A percentile compares a stretch with the other conserved stretches of the same genome.
Conservation (phyloP, 2,888 invertebrate genomes). For the Timandra comae region DNA sequence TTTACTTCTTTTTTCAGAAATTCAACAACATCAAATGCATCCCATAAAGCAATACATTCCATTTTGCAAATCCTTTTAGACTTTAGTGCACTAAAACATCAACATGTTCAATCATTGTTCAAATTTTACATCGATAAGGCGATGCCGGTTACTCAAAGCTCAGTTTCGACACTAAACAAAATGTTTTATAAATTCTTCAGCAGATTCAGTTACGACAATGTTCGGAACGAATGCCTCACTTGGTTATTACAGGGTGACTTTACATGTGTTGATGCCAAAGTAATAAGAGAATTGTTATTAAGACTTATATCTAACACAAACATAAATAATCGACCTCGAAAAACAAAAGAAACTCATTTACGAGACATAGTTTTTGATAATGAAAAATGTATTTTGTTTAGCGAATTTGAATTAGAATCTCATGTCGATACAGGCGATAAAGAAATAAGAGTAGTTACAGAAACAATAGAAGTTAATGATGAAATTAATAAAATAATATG, state of each 20-base stretch:
- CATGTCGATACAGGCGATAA: constrained; percentile 4
- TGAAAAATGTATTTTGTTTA: constrained; percentile 52
- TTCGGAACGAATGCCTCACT: constrained; percentile 39
- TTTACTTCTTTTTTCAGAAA: constrained; percentile 57
- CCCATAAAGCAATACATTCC: constrained; percentile 48
- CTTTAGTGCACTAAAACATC: constrained; percentile 38
- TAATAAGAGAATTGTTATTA: constrained; percentile 38
- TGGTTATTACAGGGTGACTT: constrained; percentile 48
- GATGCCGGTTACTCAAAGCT: constrained; percentile 51
- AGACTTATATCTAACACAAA: constrained; percentile 53
- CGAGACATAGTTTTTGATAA: constrained; percentile 43
- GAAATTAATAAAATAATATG: constrained; percentile 31
- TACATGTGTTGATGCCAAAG: constrained; percentile 23
- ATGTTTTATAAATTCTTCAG: constrained; percentile 50
- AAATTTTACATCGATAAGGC: constrained; percentile 58
- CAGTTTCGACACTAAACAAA: constrained; percentile 44
- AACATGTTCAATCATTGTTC: constrained; percentile 45
- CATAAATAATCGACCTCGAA: constrained; percentile 14
- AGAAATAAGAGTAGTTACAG: constrained; percentile 7
- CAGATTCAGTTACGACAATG: constrained; percentile 43
- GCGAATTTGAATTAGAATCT: constrained; percentile 49
- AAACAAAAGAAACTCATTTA: constrained; percentile 22
- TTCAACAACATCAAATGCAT: constrained; percentile 35
- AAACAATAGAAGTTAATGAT: constrained; percentile 30
- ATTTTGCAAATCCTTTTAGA: constrained; percentile 46